These are phyloP conservation scores for Epinotia ramella DNA, from an alignment of 2,888 invertebrate genomes.

Conservation along the genomic window DNA sequence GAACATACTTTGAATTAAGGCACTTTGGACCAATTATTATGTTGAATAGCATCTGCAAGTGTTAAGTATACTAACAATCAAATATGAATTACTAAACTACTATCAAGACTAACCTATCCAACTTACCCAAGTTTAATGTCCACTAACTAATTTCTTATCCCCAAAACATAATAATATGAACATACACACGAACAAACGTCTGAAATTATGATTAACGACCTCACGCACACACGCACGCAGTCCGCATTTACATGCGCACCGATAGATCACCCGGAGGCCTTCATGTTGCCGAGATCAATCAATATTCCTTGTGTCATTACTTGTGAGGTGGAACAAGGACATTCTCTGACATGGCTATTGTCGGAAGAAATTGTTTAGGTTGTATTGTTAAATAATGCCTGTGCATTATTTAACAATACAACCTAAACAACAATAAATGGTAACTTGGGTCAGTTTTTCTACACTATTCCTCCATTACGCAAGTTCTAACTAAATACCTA, in stretches of 20 bases:
- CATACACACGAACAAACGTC: conserved; percentile 84
- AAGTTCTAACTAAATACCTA: not conserved
- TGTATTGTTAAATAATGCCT: not conserved
- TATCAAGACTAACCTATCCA: conserved; percentile 54
- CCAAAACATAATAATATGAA: conserved; percentile 85
- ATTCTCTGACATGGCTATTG: conserved; percentile 20
- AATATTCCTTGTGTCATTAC: conserved; percentile 63
- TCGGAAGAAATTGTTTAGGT: conserved; percentile 6
- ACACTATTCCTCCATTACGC: not conserved
- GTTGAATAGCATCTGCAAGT: not conserved
- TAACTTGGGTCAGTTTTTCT: not conserved
- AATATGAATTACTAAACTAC: conserved; percentile 16
- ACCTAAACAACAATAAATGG: no score
- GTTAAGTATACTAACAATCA: not conserved
- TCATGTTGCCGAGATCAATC: conserved; percentile 66
- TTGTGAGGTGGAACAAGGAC: conserved; percentile 45
- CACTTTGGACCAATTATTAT: no score
- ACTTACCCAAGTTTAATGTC: conserved; percentile 80
- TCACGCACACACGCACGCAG: conserved; percentile 67
- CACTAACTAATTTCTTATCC: conserved; percentile 86
- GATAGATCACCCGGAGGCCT: conserved; percentile 76
- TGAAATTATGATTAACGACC: conserved; percentile 86
- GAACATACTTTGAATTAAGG: no score
- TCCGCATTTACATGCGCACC: conserved; percentile 60
- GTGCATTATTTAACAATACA: no score